Conservation (phyloP, 2,888 invertebrate genomes). For the Temnothorax unifasciatus region DNA sequence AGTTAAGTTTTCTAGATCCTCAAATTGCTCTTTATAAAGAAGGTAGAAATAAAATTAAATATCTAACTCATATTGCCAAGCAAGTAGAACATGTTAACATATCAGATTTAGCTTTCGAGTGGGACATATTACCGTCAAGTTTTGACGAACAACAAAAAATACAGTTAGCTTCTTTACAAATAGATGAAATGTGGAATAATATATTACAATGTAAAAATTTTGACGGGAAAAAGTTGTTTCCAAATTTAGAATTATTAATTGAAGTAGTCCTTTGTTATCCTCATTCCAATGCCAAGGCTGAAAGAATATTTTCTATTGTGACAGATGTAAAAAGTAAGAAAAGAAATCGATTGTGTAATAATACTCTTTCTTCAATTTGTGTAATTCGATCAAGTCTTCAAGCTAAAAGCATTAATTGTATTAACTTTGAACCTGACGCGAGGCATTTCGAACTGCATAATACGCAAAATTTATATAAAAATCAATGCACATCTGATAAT, state of each 20-base stretch:
- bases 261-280: neutral
- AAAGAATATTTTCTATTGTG: neutral
- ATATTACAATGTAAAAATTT: neutral
- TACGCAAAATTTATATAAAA: neutral
- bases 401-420: neutral
- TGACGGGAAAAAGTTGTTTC: neutral
- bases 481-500: neutral
- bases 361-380: neutral
- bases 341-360: neutral
- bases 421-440: neutral
- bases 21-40: constrained; percentile 3
- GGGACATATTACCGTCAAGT: neutral
- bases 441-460: neutral
- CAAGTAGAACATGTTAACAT: neutral
- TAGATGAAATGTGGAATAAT: constrained; percentile 6
- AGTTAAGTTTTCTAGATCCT: constrained; percentile 5
- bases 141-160: constrained; percentile 11
- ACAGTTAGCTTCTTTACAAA: neutral
- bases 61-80: neutral
- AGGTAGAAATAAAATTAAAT: constrained; percentile 3
- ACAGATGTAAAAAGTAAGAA: constrained; percentile 9
- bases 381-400: neutral
- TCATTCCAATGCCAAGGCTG: too few relatives aligned
- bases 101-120: neutral
- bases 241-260: constrained; percentile 10